Evolutionary conservation across 2,888 invertebrate genomes (phyloP), one percentile per base, ranked within the genome.

Genomic region (Hydrotaea cyrtoneurina): DNA sequence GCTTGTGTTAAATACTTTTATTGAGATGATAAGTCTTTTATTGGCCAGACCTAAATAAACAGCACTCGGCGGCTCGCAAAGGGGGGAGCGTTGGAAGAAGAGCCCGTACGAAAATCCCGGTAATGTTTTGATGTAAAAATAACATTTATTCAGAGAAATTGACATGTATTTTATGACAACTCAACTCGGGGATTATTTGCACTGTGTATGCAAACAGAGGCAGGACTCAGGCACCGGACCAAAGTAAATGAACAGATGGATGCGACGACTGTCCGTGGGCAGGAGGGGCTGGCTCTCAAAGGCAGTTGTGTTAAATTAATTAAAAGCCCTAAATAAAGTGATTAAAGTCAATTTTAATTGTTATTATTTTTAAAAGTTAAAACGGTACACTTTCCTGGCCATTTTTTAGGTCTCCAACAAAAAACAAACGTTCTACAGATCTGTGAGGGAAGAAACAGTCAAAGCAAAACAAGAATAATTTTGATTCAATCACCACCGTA

Each of bases 1-100:
- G 91, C 88, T 91, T 91, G 91, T 91, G 91, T 91, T 91, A 91
- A 91, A 91, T 91, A 91, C 90, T 91, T 91, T 91, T 91, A 91
- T 91, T 91, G 91, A 90, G 91, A 90, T 91, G 90, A 89, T 91
- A 91, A 91, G 90, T 91, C 90, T 90, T 91, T 90, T 87, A 87
- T 87, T 87, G 85, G 87, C 87, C 85, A 75, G 80, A 85, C 86
- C 85, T 82, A 82, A 80, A 82, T 82, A 77, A 80, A 85, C 82
- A 75, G 62, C 11, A 46, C n/a, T n/a, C n/a, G n/a, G n/a, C 10
- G 57, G 13, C 36, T 0, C 46, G 11, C 31, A 15, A 23, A 13
- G 46, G 46, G 39, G 39, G n/a, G 13, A n/a, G 46, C 11, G n/a
- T n/a, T n/a, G 19, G 17, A 23, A 17, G 11, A 19, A 39, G 13